Evolutionary conservation across 2,113 vertebrate species (phyloP), one percentile per base, ranked within the genome.

Genomic region (Cephalopterus ornatus): DNA sequence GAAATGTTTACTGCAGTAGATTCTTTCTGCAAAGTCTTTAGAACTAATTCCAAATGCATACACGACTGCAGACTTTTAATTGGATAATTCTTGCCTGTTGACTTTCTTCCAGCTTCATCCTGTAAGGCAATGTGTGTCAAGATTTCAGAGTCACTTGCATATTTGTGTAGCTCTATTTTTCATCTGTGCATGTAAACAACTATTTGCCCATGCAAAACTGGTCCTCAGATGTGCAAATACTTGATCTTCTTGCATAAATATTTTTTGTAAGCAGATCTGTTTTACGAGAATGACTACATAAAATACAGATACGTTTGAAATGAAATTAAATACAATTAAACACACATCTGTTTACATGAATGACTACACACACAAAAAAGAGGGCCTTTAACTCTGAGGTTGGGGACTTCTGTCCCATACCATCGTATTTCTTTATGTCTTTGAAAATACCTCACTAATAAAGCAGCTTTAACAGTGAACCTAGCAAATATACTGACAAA

Each of bases 11-110:
- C 90, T 87, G 88, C 83, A 65, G 66, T 63, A 65, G 65, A 88
- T 89, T 96, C 96, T 82, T 94, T 91, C 86, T 96, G 65, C 6
- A 4, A 76, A 92, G 86, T 53, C 90, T 91, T 96, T 95, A 92
- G 96, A 96, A 96, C 92, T 93, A 82, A 95, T 96, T 95, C 93
- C 96, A 97, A 97, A 96, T 91, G 93, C 95, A 94, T 95, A 93
- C 62, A 91, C 1, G 4, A 91, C 84, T 93, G 80, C 0, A 0
- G 73, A 85, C 90, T 94, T 94, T 66, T 96, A 96, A 96, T 84
- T 93, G 93, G 95, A 96, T 96, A 93, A 96, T 90, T 95, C 94
- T 88, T 95, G 96, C 56, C 91, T 92, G 56, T 91, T 94, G 91
- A 92, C 76, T 93, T 96, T 91, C 86, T 80, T 95, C 95, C 92